Base-by-base conservation (phyloP, 1,140 invertebrate species). In the Cyclargus thomasi region DNA sequence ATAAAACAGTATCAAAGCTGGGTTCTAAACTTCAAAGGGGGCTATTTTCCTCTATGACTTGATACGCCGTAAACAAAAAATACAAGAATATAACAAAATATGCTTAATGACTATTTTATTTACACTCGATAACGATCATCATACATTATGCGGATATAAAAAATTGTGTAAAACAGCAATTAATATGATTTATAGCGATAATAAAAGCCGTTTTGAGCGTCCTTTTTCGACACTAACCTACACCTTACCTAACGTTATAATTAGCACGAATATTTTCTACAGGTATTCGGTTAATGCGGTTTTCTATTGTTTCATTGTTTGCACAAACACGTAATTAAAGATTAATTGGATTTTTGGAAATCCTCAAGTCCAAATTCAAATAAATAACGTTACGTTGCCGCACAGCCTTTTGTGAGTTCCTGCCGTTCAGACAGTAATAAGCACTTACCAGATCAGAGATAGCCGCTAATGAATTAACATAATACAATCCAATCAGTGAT, bases 231-330 rank as follows among this genome's bases (percentile, higher is more conserved):
- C 14, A 14, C 39, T 16, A 16, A 47, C 39, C 11, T 47, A 16
- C 39, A 47, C 39, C 39, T 47, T 47, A 47, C 39, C 39, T 16
- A 47, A 47, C 14, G 14, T 47, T 47, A 47, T 47, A 47, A 47
- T 47, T 47, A 47, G 39, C 14, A 47, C 39, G 14, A 16, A 47
- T 47, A 47, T 47, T 47, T 47, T 16, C 14, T 47, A 47, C 39
- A 47, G 39, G 10, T 16, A 47, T 47, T 47, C 39, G 14, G 39
- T 0, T 47, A 47, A 14, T 47, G 10, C 10, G 39, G 10, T 47
- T 47, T 47, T 47, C 39, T 47, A 47, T 47, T 47, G 39, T 47
- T 47, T 47, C 39, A 47, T 47, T 47, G 39, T 47, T 47, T 47
- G 39, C 39, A 47, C 10, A 47, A 14, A 47, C 14, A 47, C 39